A percentile compares a stretch with the other conserved stretches of the same genome.
phyloP scores from a whole-genome alignment of 2,113 vertebrate species.

The Motacilla alba region DNA sequence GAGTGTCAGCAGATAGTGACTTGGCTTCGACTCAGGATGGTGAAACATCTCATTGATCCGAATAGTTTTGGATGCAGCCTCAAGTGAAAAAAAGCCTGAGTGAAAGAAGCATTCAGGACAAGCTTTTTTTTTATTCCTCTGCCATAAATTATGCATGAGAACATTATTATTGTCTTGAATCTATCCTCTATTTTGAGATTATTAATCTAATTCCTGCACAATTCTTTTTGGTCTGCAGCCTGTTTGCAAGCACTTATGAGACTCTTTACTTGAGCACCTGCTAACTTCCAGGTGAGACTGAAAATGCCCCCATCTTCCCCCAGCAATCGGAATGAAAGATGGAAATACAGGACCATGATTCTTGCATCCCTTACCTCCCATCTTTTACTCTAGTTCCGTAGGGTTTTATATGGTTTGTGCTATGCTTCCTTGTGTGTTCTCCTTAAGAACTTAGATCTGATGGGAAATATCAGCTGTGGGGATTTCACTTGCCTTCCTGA shows the following conservation, averaged over 20 bases:
- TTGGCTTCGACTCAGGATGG: neutral
- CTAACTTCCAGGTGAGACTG: neutral
- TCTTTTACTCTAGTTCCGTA: neutral
- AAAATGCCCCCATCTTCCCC: neutral
- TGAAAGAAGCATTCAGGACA: slow-evolving; percentile 46
- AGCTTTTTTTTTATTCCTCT: neutral
- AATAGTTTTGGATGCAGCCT: slow-evolving; percentile 4
- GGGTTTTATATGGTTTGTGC: neutral
- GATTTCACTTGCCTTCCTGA: neutral
- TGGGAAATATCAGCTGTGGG: neutral
- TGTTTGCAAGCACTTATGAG: neutral
- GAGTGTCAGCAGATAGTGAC: neutral
- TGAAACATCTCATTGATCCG: slow-evolving; percentile 16
- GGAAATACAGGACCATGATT: neutral
- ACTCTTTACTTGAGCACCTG: neutral
- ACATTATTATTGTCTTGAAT: slow-evolving; percentile 55
- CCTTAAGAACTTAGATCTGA: neutral
- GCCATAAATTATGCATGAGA: slow-evolving; percentile 48
- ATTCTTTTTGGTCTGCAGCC: neutral
- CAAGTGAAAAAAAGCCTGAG: slow-evolving; percentile 14
- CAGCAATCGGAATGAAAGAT: neutral
- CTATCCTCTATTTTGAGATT: slow-evolving; percentile 34
- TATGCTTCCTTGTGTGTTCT: neutral
- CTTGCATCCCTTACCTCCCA: neutral
- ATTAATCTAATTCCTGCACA: slow-evolving; percentile 32